A percentile compares a stretch with the other conserved stretches of the same genome.
Conservation (phyloP, 2,888 invertebrate species). For the Ptychoptera contaminata region DNA sequence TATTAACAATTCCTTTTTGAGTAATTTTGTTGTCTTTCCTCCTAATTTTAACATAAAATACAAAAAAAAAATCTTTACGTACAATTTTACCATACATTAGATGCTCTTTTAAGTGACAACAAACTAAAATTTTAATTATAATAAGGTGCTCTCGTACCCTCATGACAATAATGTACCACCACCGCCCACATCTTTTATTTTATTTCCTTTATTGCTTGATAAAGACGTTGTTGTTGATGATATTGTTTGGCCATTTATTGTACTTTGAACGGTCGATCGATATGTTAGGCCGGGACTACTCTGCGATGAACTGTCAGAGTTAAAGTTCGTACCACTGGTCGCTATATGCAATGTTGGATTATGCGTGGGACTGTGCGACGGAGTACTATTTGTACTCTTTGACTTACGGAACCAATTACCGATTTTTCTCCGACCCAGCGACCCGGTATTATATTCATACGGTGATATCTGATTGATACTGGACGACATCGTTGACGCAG, state of each 20-base stretch:
- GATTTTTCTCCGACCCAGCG: conserved; percentile 27
- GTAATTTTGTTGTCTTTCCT: too few relatives aligned
- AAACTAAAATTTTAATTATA: conserved; percentile 5
- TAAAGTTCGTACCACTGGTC: conserved; percentile 10
- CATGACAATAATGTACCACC: conserved; percentile 7
- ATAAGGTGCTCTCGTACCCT: conserved; percentile 11
- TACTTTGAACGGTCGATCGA: conserved; percentile 4
- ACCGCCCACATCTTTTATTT: conserved; percentile 6
- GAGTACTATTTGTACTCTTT: conserved; percentile 29
- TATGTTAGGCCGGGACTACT: conserved; percentile 13
- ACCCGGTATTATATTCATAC: conserved; percentile 22
- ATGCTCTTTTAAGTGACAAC: too few relatives aligned
- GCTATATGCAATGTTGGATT: conserved; percentile 12
- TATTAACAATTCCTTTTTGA: too few relatives aligned
- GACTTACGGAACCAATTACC: conserved; percentile 32
- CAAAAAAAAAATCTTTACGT: too few relatives aligned
- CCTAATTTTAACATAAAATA: too few relatives aligned
- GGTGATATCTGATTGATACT: background rate
- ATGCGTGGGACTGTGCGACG: conserved; percentile 31
- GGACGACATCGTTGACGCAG: conserved; percentile 12
- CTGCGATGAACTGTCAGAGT: conserved; percentile 15
- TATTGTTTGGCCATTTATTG: conserved; percentile 6
- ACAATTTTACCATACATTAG: too few relatives aligned
- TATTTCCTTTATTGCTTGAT: conserved; percentile 6
- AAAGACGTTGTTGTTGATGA: conserved; percentile 5